Evolutionary conservation across 2,797 vertebrate genomes (phyloP).

Genomic region (Halcyon badia): DNA sequence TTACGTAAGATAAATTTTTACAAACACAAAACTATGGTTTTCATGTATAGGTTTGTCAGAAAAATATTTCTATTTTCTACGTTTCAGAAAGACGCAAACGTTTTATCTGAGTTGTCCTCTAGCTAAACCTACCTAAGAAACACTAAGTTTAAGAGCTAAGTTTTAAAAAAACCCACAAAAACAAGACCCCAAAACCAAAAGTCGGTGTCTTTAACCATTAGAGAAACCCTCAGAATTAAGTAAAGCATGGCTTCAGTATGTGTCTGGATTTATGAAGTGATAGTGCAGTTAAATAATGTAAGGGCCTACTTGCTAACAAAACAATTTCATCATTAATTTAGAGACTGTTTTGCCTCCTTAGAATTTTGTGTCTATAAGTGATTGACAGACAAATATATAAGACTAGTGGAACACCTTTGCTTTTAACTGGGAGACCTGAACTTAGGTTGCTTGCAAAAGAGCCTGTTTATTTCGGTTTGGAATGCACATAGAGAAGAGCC

Average conservation of each 20-base stretch:
- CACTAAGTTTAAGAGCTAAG: background rate
- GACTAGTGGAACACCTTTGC: background rate
- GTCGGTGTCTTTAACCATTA: background rate
- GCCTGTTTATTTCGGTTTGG: background rate
- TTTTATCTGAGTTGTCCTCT: background rate
- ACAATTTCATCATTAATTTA: background rate
- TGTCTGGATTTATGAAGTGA: constrained; percentile 17
- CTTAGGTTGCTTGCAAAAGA: background rate
- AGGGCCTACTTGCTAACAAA: background rate
- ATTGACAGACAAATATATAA: background rate
- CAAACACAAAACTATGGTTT: background rate
- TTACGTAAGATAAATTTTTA: background rate
- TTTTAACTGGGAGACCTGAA: background rate
- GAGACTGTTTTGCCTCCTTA: background rate
- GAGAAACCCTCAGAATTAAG: background rate
- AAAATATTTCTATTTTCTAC: background rate
- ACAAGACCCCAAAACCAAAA: too few relatives aligned
- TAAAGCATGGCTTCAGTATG: background rate
- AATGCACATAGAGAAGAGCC: background rate
- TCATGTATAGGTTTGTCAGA: background rate
- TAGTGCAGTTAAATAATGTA: background rate
- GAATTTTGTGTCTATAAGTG: background rate
- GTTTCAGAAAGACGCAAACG: background rate
- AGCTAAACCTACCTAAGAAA: background rate
- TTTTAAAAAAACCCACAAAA: too few relatives aligned